Evolutionary conservation across 1,140 invertebrate genomes (phyloP).

Genomic region (Pseudomyrmex sp.): DNA sequence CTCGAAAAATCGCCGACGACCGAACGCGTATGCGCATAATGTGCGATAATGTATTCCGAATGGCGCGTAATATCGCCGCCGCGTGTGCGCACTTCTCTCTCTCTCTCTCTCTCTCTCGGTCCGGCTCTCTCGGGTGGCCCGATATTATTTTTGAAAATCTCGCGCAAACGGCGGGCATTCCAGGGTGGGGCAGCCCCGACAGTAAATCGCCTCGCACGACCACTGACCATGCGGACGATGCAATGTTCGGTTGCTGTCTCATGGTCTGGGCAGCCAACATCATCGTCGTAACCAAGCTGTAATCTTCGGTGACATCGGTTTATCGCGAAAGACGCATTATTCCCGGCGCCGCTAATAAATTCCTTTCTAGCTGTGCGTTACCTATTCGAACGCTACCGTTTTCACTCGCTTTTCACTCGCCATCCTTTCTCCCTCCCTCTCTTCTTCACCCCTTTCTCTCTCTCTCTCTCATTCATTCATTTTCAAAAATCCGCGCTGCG

Average conservation of each 20-base stretch:
- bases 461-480: neutral
- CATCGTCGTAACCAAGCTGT: constrained; percentile 82
- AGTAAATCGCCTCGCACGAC: constrained; percentile 70
- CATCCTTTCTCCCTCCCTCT: neutral
- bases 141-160: constrained; percentile 83
- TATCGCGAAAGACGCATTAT: constrained; percentile 81
- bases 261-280: constrained; percentile 76
- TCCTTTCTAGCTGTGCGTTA: constrained; percentile 75
- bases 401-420: neutral
- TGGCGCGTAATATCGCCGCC: constrained; percentile 61
- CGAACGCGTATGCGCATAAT: constrained; percentile 22
- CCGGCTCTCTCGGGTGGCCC: constrained; percentile 68
- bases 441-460: constrained; percentile 27
- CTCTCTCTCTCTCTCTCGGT: constrained; percentile 19
- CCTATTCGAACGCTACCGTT: constrained; percentile 75
- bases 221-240: constrained; percentile 62
- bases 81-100: neutral
- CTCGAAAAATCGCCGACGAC: constrained; percentile 23
- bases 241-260: constrained; percentile 50
- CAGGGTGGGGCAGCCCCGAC: constrained; percentile 81
- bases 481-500: no score
- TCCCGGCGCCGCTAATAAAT: constrained; percentile 82
- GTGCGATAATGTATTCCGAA: constrained; percentile 39
- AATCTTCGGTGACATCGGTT: constrained; percentile 81
- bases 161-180: constrained; percentile 83